Evolutionary conservation across 2,797 vertebrate genomes (phyloP).

Genomic region (Ammospiza maritima): DNA sequence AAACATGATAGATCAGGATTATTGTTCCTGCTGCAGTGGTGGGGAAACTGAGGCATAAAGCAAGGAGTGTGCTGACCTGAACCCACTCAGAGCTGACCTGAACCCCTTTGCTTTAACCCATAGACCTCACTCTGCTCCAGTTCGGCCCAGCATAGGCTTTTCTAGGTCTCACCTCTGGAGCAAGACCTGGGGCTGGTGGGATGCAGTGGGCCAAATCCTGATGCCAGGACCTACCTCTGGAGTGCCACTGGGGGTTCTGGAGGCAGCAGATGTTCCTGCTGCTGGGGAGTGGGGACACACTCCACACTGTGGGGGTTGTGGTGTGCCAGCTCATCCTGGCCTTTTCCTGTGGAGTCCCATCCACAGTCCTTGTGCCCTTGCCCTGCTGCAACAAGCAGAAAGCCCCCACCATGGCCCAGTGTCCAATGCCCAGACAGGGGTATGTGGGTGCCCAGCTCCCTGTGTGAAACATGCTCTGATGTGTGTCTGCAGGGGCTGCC

Average conservation of each 20-base stretch:
- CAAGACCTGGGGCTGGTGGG: background rate
- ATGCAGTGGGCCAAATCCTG: accelerated
- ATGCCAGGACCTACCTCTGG: background rate
- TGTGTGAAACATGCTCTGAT: accelerated
- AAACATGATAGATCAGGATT: conserved; percentile 3
- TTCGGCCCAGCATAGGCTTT: background rate
- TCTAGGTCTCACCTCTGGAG: background rate
- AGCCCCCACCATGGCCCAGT: background rate
- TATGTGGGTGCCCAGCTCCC: background rate
- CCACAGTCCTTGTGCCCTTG: background rate
- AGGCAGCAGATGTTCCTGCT: background rate
- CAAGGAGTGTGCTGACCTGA: background rate
- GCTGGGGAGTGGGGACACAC: accelerated
- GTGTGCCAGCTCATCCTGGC: background rate
- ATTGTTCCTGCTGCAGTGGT: background rate
- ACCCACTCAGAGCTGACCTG: no score
- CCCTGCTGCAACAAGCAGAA: background rate
- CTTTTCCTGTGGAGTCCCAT: background rate
- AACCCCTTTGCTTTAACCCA: background rate
- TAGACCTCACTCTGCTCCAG: background rate
- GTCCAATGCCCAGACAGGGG: background rate
- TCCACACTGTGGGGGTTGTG: accelerated
- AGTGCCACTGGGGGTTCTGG: background rate
- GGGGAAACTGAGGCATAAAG: conserved; percentile 51
- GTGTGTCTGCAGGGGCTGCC: background rate